A percentile compares a stretch with the other conserved stretches of the same genome.
Evolutionary conservation across 2,888 invertebrate genomes (phyloP).

Genomic region (Protodeltote pygarga): DNA sequence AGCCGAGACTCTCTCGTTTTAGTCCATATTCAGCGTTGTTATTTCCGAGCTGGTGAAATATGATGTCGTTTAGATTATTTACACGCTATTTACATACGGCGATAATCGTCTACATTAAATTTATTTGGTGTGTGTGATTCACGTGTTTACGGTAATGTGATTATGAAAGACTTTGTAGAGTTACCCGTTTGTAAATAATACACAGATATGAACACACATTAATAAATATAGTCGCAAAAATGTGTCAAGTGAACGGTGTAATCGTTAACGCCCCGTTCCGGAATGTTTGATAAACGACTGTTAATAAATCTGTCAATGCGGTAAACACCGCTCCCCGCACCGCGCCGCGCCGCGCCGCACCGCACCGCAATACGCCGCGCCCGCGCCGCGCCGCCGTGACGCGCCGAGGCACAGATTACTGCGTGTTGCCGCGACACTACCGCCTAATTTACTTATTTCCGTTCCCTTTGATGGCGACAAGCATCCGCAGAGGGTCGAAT

Average conservation of each 20-base stretch:
- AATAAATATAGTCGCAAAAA: too few species aligned
- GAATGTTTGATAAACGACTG: conserved; percentile 9
- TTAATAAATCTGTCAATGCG: conserved; percentile 8
- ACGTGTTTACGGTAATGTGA: too few species aligned
- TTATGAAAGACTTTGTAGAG: too few species aligned
- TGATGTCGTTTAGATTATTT: too few species aligned
- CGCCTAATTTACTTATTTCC: conserved; percentile 41
- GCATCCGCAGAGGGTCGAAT: conserved; percentile 24
- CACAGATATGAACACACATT: too few species aligned
- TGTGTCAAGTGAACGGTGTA: neutral
- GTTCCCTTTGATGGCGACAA: conserved; percentile 26
- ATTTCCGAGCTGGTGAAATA: too few species aligned
- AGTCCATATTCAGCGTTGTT: too few species aligned
- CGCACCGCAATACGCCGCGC: neutral
- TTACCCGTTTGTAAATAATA: neutral
- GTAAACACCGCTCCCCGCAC: neutral
- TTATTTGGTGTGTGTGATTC: too few species aligned
- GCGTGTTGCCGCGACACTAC: conserved; percentile 18
- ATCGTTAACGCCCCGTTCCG: neutral
- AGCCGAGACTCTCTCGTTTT: too few species aligned
- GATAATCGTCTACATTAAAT: too few species aligned
- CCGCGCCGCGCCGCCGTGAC: neutral
- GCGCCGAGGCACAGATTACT: neutral
- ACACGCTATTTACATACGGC: too few species aligned
- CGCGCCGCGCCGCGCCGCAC: neutral